Base-by-base conservation (phyloP, 2,797 vertebrate species). In the Chelon auratus region DNA sequence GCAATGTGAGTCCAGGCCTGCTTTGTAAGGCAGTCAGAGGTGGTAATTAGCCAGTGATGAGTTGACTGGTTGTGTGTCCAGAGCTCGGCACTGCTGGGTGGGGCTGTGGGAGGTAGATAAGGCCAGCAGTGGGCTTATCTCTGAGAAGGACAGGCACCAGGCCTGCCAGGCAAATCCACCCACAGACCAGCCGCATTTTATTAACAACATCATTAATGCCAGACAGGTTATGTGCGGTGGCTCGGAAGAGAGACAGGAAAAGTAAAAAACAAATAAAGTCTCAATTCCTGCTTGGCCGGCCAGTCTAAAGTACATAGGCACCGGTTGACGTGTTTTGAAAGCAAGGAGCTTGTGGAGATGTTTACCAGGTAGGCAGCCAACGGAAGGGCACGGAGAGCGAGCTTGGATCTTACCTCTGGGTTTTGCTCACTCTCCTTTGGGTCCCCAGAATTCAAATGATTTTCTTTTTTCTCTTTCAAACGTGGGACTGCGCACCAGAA, bases 271-370 rank as follows among this genome's bases (percentile, higher is more conserved):
- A 84, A 83, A 82, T 94, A 95, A 95, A 94, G 95, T 96, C 94
- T 96, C 94, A 96, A 96, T 96, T 95, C 95, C 95, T 96, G 94
- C 95, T 94, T 95, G 95, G 93, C 94, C 93, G 93, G 94, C 93
- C 94, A 92, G 95, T 94, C 94, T 95, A 94, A 95, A 95, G 94
- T 95, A 96, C 95, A 95, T 94, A 94, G 95, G 94, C 95, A 95
- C 93, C 92, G 93, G 95, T 94, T 96, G 96, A 96, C 95, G 94
- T 96, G 95, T 96, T 97, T 96, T 95, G 96, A 97, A 92, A 97
- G 95, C 95, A 94, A 96, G 95, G 95, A 95, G 86, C 95, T 96
- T 94, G 96, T 95, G 95, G 96, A 97, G 96, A 96, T 97, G 95
- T 98, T 97, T 98, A 96, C 95, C 95, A 92, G 92, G 90, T 92